phyloP scores from a whole-genome alignment of 2,113 vertebrate genomes.

The Drymodes brunneopygia region DNA sequence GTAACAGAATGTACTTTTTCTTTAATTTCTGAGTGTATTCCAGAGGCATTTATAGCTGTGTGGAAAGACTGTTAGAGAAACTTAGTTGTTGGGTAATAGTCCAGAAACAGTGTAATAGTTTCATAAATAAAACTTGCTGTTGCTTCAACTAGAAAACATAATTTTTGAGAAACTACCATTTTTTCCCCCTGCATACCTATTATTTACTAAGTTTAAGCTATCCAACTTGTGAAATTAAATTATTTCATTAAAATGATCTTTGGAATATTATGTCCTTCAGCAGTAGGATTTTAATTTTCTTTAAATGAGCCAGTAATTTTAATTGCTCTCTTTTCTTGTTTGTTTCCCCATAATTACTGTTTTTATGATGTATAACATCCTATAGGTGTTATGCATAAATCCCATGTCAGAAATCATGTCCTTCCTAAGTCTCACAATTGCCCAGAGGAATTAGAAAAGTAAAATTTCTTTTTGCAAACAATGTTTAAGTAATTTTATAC shows the following conservation, averaged over 20 bases:
- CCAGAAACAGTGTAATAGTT: not conserved
- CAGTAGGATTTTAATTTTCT: not conserved
- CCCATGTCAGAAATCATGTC: not conserved
- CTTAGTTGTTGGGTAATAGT: not conserved
- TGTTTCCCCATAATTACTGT: not conserved
- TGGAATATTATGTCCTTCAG: not conserved
- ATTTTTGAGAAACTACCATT: not conserved
- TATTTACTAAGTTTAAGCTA: not conserved
- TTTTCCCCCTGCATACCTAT: not conserved
- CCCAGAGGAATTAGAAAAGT: not conserved
- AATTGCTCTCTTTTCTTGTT: not conserved
- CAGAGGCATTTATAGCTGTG: not conserved
- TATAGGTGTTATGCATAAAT: not conserved
- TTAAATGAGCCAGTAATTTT: not conserved
- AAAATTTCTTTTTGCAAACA: not conserved
- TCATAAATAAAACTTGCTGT: not conserved
- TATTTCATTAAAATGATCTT: not conserved
- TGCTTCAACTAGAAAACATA: not conserved
- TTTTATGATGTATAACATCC: not conserved
- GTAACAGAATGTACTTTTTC: not conserved
- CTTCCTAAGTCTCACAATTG: not conserved
- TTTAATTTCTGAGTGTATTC: not conserved
- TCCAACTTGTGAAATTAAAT: not conserved
- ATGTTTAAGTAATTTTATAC: not conserved
- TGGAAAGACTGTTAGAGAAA: not conserved